These are phyloP conservation scores for Macrochelys suwanniensis DNA, from an alignment of 2,797 vertebrate genomes.

Conservation along the genomic window DNA sequence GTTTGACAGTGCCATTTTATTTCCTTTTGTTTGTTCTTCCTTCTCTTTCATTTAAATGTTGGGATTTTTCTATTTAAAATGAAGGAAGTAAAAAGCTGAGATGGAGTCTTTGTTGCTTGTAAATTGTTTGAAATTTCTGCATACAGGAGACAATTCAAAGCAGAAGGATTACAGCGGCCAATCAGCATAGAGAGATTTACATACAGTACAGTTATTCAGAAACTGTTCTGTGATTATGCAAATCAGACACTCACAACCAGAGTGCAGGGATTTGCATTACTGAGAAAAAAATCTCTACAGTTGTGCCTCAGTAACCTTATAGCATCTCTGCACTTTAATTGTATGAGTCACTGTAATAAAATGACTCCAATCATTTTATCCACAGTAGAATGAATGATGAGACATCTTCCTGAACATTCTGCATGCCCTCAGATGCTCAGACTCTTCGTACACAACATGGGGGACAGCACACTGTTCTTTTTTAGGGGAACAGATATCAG, in stretches of 20 bases:
- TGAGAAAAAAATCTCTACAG: constrained; percentile 51
- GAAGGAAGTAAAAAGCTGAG: constrained; percentile 14
- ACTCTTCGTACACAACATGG: background rate
- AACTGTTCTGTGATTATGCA: constrained; percentile 67
- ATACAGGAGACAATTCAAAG: constrained; percentile 22
- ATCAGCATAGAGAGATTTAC: constrained; percentile 53
- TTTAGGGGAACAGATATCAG: background rate
- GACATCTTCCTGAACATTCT: constrained; percentile 28
- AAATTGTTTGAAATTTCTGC: constrained; percentile 47
- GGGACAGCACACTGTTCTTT: background rate
- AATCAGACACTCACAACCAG: constrained; percentile 58
- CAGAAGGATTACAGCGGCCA: constrained; percentile 20
- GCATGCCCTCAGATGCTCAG: background rate
- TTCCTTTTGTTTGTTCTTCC: background rate
- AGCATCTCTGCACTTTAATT: constrained; percentile 63
- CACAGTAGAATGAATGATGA: constrained; percentile 31
- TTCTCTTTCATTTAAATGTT: background rate
- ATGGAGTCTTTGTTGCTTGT: background rate
- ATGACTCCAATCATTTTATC: constrained; percentile 38
- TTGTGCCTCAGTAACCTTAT: constrained; percentile 57
- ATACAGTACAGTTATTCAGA: constrained; percentile 52
- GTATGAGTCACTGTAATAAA: constrained; percentile 64
- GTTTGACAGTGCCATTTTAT: background rate
- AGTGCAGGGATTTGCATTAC: constrained; percentile 64
- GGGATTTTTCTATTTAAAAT: constrained; percentile 5